Evolutionary conservation across 1,140 invertebrate genomes (phyloP), one percentile per base, ranked within the genome.

Genomic region (Ceratina australensis): DNA sequence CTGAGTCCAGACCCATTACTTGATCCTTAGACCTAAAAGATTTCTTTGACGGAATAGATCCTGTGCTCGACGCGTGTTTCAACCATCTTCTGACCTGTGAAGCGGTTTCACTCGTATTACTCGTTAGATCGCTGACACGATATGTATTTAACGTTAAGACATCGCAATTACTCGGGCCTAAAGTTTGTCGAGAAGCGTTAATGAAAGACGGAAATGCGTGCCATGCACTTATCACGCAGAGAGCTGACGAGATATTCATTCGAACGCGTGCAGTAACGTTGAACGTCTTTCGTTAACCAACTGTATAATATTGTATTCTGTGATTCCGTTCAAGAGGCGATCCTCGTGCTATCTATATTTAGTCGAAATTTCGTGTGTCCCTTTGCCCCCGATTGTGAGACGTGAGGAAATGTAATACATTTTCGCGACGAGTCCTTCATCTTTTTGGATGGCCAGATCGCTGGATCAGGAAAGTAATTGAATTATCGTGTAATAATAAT

Each of bases 81-180:
- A 57, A 28, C 59, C 67, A 78, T 57, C 59, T 81, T 57, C 59
- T 81, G 73, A 67, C 76, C 33, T 82, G 80, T 67, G 66, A 83
- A 78, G 65, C 68, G 33, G 47, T 81, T 73, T 72, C 69, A 79
- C 79, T 82, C 76, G 80, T 60, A 67, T 72, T 83, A 82, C 69
- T 83, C 59, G 71, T 82, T 74, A 79, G 71, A 42, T 77, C 15
- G 50, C 73, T 78, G 16, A 73, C 72, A 66, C 78, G 69, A 79
- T 52, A 82, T 67, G 20, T 67, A 63, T 83, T 76, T 76, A 76
- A 76, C 3, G 67, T 82, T 83, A 66, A 64, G 66, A n/a, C 57
- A 52, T 67, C 80, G 59, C 66, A 72, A 79, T 75, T 82, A 75
- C 59, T 65, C 66, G 67, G 82, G 80, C 82, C 82, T 83, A 82